phyloP scores from a whole-genome alignment of 2,113 vertebrate genomes.

The Ovis aries region ARS-UI_Ramb_v3.0 NC_056067.1:5673501-5674000 shows the following conservation, averaged over 20 bases:
- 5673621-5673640: not conserved
- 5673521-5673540: no score
- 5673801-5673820: rapidly evolving
- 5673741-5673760: no score
- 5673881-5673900: not conserved
- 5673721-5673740: not conserved
- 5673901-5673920: not conserved
- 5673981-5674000: conserved; percentile 10
- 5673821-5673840: rapidly evolving
- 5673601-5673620: not conserved
- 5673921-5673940: not conserved
- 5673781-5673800: rapidly evolving
- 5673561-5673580: not conserved
- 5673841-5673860: not conserved
- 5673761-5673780: not conserved
- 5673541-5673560: not conserved
- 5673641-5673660: not conserved
- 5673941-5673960: not conserved
- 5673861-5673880: not conserved
- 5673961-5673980: not conserved
- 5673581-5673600: rapidly evolving
- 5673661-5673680: not conserved
- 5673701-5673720: not conserved
- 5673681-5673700: not conserved
- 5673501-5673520: rapidly evolving